Conservation (phyloP, 2,888 invertebrate genomes). For the Lacanobia oleracea region DNA sequence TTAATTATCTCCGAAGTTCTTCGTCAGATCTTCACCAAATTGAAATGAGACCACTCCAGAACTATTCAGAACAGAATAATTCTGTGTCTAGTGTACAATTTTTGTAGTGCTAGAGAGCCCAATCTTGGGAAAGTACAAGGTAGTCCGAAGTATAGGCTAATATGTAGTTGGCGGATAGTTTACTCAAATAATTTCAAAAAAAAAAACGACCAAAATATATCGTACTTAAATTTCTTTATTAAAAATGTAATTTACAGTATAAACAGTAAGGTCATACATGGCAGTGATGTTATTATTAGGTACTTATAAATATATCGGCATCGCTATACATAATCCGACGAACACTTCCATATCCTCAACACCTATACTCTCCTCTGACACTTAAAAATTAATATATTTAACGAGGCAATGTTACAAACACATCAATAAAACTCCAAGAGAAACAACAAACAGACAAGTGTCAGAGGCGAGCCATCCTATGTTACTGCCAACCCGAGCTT, state of each 20-base stretch:
- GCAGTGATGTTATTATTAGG: conserved; percentile 87
- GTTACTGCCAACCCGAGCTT: conserved; percentile 80
- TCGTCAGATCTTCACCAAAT: too few relatives aligned
- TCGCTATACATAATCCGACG: conserved; percentile 81
- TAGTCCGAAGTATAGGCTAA: too few relatives aligned
- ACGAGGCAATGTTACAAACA: conserved; percentile 85
- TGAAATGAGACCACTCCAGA: too few relatives aligned
- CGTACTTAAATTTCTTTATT: conserved; percentile 84
- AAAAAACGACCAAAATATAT: conserved; percentile 54
- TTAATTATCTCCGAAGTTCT: too few relatives aligned
- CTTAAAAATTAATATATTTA: conserved; percentile 78
- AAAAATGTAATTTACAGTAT: conserved; percentile 89
- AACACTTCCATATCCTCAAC: conserved; percentile 71
- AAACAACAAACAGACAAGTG: conserved; percentile 82
- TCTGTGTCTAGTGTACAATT: too few relatives aligned
- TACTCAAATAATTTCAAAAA: too few relatives aligned
- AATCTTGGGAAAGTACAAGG: too few relatives aligned
- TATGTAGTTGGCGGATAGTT: neutral
- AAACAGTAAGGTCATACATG: conserved; percentile 90
- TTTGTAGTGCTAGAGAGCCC: too few relatives aligned
- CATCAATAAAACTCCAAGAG: conserved; percentile 78
- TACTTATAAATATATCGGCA: conserved; percentile 85
- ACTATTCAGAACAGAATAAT: too few relatives aligned
- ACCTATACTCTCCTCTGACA: conserved; percentile 69
- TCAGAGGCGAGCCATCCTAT: conserved; percentile 71